phyloP scores from a whole-genome alignment of 2,888 invertebrate species.

The Anthoptus insignis region DNA sequence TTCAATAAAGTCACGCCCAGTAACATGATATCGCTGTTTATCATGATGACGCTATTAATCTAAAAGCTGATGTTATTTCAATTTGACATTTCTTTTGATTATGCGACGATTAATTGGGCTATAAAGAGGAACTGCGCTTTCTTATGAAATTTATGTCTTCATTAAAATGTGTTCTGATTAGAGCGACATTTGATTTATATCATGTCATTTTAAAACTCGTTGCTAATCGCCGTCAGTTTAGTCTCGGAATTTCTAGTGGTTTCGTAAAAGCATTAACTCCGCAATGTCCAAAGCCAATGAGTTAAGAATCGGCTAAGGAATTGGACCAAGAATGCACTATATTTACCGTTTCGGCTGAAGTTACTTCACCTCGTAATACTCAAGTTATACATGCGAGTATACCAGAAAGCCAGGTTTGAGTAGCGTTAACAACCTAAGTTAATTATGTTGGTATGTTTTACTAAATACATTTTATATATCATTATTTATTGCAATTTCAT shows the following conservation, averaged over 20 bases:
- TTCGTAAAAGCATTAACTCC: constrained; percentile 1
- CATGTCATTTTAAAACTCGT: constrained; percentile 4
- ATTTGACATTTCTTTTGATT: constrained; percentile 31
- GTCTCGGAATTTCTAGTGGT: neutral
- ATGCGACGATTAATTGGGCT: constrained; percentile 25
- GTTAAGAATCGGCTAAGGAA: neutral
- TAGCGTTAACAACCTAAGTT: too few relatives aligned
- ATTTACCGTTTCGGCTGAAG: constrained; percentile 3
- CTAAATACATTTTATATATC: too few relatives aligned
- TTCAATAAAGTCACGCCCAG: constrained; percentile 8
- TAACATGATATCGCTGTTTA: constrained; percentile 1
- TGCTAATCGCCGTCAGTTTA: neutral
- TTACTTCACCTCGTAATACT: constrained; percentile 8
- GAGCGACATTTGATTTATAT: constrained; percentile 20
- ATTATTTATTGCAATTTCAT: too few relatives aligned
- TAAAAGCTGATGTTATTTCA: constrained; percentile 28
- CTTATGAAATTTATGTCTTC: constrained; percentile 24
- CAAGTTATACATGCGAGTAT: neutral
- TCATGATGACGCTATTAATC: constrained; percentile 1
- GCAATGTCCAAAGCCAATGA: constrained; percentile 4
- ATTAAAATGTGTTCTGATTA: constrained; percentile 26
- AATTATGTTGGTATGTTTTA: too few relatives aligned
- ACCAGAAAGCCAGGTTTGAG: neutral
- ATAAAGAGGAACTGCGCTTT: constrained; percentile 13
- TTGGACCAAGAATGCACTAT: constrained; percentile 8